phyloP scores from a whole-genome alignment of 2,113 vertebrate species.

The Labeo rohita region DNA sequence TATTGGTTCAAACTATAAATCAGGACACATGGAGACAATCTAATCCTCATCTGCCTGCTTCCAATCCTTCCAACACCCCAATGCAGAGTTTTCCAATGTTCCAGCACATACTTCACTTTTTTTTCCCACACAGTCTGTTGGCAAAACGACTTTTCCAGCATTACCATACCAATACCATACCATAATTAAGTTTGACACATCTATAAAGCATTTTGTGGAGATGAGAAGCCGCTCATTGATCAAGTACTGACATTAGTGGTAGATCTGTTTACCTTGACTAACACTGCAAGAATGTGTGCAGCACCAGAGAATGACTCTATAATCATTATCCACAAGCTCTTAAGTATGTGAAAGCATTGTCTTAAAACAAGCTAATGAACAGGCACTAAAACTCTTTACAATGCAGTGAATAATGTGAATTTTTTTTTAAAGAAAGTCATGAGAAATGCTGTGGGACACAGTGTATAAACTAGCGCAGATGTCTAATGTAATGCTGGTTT shows the following conservation, averaged over 20 bases:
- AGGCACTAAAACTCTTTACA: not conserved
- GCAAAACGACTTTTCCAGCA: not conserved
- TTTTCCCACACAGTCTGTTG: constrained; percentile 26
- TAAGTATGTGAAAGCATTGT: not conserved
- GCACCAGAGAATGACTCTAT: not conserved
- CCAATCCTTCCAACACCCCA: constrained; percentile 11
- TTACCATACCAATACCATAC: not conserved
- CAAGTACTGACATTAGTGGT: constrained; percentile 6
- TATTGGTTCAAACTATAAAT: constrained; percentile 25
- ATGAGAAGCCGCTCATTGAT: constrained; percentile 35
- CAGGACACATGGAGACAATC: constrained; percentile 15
- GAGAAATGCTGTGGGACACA: not conserved
- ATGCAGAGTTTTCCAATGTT: constrained; percentile 23
- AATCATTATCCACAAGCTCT: constrained; percentile 18
- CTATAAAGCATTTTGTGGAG: constrained; percentile 27
- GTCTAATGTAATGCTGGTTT: constrained; percentile 2
- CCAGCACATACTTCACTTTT: constrained; percentile 21
- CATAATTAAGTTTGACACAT: not conserved
- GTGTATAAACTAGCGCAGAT: not conserved
- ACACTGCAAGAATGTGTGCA: constrained; percentile 23
- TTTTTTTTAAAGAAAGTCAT: not conserved
- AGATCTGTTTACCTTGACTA: constrained; percentile 20
- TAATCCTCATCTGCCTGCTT: constrained; percentile 8
- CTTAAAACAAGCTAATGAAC: not conserved
- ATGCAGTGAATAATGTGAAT: not conserved